phyloP scores from a whole-genome alignment of 1,140 invertebrate species.

The Samia ricini region DNA sequence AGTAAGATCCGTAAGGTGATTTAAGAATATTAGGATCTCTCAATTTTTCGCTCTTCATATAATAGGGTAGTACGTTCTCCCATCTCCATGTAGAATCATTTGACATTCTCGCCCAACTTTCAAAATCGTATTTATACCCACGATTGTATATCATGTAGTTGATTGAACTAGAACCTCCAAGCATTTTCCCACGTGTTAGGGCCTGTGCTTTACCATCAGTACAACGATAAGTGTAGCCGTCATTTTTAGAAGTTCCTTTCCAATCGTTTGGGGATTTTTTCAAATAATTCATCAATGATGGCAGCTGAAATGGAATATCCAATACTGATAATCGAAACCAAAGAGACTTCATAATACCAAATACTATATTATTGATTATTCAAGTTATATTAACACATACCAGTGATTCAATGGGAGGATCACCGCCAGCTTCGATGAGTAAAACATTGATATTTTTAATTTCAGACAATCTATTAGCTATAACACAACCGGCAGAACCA shows the following conservation, averaged over 20 bases:
- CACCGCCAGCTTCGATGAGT: conserved; percentile 5
- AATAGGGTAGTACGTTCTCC: conserved; percentile 19
- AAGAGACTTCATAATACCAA: too few relatives aligned
- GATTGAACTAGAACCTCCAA: conserved; percentile 12
- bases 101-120: conserved; percentile 12
- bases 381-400: too few relatives aligned
- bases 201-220: neutral
- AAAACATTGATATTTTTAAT: conserved; percentile 6
- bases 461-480: conserved; percentile 3
- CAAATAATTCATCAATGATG: neutral
- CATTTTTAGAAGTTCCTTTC: conserved; percentile 1
- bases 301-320: neutral
- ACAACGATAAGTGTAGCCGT: neutral
- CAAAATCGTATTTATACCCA: conserved; percentile 10
- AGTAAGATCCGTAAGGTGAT: conserved; percentile 2
- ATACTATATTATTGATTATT: too few relatives aligned
- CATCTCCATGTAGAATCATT: conserved; percentile 18
- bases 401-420: conserved; percentile 3
- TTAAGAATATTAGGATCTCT: conserved; percentile 4
- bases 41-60: conserved; percentile 16
- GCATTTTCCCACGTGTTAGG: conserved; percentile 11
- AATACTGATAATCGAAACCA: neutral
- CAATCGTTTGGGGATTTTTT: conserved; percentile 6
- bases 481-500: conserved; percentile 4
- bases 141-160: conserved; percentile 12